Evolutionary conservation across 53 echinoderm and acorn worm genomes (phyloP).

Genomic region (Mesocentrotus franciscanus): DNA sequence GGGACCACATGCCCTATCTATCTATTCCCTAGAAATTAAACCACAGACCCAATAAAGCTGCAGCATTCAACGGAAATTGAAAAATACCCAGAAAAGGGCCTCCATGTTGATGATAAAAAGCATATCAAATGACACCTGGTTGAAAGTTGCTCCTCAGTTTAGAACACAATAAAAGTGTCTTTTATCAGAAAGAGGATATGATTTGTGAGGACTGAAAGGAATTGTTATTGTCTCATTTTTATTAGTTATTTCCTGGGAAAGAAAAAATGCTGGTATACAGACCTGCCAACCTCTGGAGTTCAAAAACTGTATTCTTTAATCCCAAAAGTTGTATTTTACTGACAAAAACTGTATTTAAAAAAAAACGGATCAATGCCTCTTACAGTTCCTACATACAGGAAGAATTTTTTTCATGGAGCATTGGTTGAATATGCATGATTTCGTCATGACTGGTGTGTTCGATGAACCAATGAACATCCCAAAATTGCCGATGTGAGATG

Average conservation of each 20-base stretch:
- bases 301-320: too few relatives aligned
- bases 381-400: too few relatives aligned
- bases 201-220: conserved; percentile 40
- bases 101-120: neutral
- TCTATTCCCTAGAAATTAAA: conserved; percentile 7
- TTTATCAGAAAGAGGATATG: conserved; percentile 52
- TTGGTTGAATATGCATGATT: too few relatives aligned
- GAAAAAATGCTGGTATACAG: conserved; percentile 33
- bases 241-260: conserved; percentile 38
- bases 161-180: conserved; percentile 2
- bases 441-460: too few relatives aligned
- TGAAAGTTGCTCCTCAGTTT: neutral
- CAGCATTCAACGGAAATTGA: conserved; percentile 11
- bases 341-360: too few relatives aligned
- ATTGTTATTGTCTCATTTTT: conserved; percentile 30
- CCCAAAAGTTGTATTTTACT: too few relatives aligned
- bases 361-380: too few relatives aligned
- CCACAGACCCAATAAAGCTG: conserved; percentile 10
- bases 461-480: too few relatives aligned
- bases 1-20: neutral
- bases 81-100: conserved; percentile 41
- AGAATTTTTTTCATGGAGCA: too few relatives aligned
- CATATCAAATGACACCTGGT: conserved; percentile 26
- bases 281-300: too few relatives aligned
- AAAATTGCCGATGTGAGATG: too few relatives aligned